These are phyloP conservation scores for Notothenia coriiceps DNA, from an alignment of 2,113 vertebrate genomes.

Conservation along the genomic window DNA sequence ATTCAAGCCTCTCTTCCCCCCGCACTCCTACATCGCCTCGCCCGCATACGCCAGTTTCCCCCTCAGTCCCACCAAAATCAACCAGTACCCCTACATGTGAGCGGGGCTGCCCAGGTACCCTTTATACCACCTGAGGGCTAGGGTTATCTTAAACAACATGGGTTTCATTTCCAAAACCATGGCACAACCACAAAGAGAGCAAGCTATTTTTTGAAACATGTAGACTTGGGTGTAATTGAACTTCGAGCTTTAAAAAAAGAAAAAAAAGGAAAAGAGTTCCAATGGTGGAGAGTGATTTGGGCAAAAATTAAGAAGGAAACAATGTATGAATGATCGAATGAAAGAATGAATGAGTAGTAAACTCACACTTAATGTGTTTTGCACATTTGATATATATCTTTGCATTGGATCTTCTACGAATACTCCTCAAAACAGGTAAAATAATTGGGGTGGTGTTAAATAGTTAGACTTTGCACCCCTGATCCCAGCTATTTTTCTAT, in stretches of 20 bases:
- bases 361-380: constrained; percentile 99
- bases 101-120: constrained; percentile 66
- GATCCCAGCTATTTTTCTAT: constrained; percentile 96
- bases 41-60: constrained; percentile 95
- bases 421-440: constrained; percentile 95
- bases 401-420: constrained; percentile 97
- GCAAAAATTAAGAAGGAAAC: constrained; percentile 76
- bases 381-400: constrained; percentile 99
- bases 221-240: constrained; percentile 98
- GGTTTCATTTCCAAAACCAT: constrained; percentile 93
- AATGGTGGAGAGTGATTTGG: constrained; percentile 68
- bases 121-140: constrained; percentile 72
- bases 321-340: constrained; percentile 77
- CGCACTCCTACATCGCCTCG: constrained; percentile 96
- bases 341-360: constrained; percentile 81
- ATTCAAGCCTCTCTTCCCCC: constrained; percentile 94
- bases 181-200: constrained; percentile 94
- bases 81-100: constrained; percentile 99
- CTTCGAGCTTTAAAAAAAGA: constrained; percentile 92
- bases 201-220: constrained; percentile 96
- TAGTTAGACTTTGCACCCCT: constrained; percentile 91
- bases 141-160: constrained; percentile 82
- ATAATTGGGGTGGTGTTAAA: constrained; percentile 88
- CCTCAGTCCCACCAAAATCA: constrained; percentile 96
- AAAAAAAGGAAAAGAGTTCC: constrained; percentile 47